Evolutionary conservation across 2,797 vertebrate species (phyloP).

Genomic region (Betta splendens): DNA sequence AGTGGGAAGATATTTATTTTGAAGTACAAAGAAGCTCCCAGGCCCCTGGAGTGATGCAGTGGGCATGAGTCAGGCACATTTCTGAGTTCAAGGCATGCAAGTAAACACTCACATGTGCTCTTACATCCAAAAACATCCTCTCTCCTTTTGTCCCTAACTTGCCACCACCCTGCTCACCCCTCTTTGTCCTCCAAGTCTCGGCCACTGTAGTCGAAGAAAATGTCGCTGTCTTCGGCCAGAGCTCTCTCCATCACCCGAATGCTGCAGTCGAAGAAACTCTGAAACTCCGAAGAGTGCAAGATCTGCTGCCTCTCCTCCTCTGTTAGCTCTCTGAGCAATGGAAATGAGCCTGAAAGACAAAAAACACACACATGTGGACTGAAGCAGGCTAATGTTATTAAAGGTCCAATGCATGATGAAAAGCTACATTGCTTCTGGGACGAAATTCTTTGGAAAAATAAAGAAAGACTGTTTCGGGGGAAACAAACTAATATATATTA

Average conservation of each 20-base stretch:
- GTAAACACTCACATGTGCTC: slow-evolving; percentile 49
- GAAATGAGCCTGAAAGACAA: slow-evolving; percentile 52
- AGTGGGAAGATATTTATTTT: slow-evolving; percentile 56
- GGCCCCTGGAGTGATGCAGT: slow-evolving; percentile 49
- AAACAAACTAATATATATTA: background rate
- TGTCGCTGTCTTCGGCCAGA: slow-evolving; percentile 91
- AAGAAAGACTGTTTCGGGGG: background rate
- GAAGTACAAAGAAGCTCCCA: slow-evolving; percentile 68
- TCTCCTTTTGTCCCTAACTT: background rate
- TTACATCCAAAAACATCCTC: slow-evolving; percentile 31
- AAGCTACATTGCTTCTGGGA: no score
- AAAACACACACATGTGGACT: no score
- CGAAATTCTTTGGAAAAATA: no score
- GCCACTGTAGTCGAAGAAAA: slow-evolving; percentile 96
- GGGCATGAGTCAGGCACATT: slow-evolving; percentile 60
- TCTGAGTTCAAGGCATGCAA: slow-evolving; percentile 34
- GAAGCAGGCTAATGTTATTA: no score
- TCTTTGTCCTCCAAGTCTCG: slow-evolving; percentile 93
- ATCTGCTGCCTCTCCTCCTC: slow-evolving; percentile 97
- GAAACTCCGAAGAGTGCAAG: slow-evolving; percentile 95
- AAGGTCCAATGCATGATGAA: no score
- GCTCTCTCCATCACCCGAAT: slow-evolving; percentile 95
- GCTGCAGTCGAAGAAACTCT: slow-evolving; percentile 96
- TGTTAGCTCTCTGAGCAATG: slow-evolving; percentile 86
- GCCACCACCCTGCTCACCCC: slow-evolving; percentile 78